These are phyloP conservation scores for Pedetes capensis DNA, from an alignment of 2,113 vertebrate genomes.

Conservation along the genomic window DNA sequence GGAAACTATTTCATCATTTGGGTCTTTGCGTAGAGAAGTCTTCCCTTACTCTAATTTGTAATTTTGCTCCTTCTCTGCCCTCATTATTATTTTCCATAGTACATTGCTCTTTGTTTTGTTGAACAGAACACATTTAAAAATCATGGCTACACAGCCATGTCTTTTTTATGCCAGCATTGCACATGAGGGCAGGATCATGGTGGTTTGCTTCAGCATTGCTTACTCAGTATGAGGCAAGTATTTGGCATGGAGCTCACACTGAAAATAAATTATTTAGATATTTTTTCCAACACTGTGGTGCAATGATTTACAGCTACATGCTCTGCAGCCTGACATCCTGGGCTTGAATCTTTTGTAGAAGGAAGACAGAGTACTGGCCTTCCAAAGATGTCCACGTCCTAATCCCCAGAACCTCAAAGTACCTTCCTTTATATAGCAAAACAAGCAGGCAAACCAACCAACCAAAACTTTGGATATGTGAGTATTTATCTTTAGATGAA, in stretches of 20 bases:
- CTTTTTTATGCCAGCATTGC: neutral
- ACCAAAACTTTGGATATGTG: neutral
- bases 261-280: neutral
- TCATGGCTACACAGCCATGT: neutral
- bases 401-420: neutral
- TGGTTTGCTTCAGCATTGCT: neutral
- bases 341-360: neutral
- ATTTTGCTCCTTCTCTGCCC: neutral
- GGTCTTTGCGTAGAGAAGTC: neutral
- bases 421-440: neutral
- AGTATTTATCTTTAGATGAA: neutral
- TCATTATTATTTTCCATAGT: neutral
- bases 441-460: neutral
- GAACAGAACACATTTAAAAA: too few species aligned
- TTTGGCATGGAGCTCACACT: neutral
- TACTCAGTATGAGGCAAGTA: neutral
- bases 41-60: neutral
- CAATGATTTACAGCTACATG: neutral
- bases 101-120: neutral
- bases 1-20: neutral
- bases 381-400: neutral
- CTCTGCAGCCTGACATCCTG: neutral
- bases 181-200: neutral
- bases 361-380: neutral
- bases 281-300: neutral